Conservation (phyloP, 2,113 vertebrate species). For the Datnioides undecimradiatus region DNA sequence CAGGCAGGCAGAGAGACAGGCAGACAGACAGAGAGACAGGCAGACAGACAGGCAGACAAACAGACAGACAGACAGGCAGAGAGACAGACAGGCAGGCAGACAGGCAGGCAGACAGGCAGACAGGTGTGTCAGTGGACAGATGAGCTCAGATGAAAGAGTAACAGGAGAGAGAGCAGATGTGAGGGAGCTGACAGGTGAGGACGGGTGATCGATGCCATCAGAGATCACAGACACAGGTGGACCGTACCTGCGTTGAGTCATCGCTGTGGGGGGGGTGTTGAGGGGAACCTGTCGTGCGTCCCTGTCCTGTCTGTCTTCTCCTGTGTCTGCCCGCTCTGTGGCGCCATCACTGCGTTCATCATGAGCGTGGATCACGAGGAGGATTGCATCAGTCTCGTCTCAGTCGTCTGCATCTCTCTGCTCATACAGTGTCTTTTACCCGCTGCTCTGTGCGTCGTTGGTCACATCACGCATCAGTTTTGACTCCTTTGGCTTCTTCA, state of each 20-base stretch:
- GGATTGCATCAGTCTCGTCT: too few species aligned
- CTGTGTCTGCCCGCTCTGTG: too few species aligned
- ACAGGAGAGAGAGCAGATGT: neutral
- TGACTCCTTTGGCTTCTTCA: too few species aligned
- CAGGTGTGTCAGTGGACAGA: too few species aligned
- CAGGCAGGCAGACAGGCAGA: neutral
- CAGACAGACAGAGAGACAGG: neutral
- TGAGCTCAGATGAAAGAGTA: neutral
- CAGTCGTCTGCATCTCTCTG: too few species aligned
- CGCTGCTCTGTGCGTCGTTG: too few species aligned
- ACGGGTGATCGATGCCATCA: slow-evolving; percentile 9
- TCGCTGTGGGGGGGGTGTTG: neutral
- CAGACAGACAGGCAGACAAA: neutral
- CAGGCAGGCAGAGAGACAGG: neutral
- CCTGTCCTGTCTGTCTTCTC: neutral
- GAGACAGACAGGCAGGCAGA: neutral
- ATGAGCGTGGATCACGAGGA: too few species aligned
- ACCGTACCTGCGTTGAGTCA: slow-evolving; percentile 49
- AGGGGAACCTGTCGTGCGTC: slow-evolving; percentile 41
- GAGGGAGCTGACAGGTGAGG: slow-evolving; percentile 56
- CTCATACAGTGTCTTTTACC: too few species aligned
- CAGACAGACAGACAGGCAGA: neutral
- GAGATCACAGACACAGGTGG: slow-evolving; percentile 50
- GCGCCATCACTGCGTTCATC: too few species aligned
- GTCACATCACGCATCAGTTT: too few species aligned